These are phyloP conservation scores for Galbula dea DNA, from an alignment of 2,113 vertebrate genomes.

Conservation along the genomic window DNA sequence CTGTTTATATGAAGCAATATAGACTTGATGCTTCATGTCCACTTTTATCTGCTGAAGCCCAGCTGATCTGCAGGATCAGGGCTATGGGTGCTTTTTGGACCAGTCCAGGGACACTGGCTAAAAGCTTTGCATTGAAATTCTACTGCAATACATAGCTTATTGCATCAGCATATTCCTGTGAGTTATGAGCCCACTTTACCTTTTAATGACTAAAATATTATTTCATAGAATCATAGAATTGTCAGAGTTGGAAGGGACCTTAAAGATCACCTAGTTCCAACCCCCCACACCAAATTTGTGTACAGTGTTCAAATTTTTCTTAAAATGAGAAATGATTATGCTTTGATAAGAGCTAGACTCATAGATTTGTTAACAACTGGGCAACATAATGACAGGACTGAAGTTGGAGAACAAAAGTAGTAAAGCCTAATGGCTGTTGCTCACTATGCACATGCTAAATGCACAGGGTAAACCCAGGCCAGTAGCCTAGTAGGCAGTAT, in stretches of 20 bases:
- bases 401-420: background rate
- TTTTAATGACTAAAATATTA: background rate
- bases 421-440: no score
- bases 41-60: background rate
- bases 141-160: conserved; percentile 1
- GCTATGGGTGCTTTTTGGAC: background rate
- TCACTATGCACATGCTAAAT: accelerated
- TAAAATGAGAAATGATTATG: background rate
- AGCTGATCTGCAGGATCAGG: background rate
- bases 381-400: background rate
- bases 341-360: background rate
- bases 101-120: background rate
- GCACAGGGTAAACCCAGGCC: accelerated
- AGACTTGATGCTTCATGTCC: background rate
- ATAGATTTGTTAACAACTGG: background rate
- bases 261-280: no score
- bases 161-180: background rate
- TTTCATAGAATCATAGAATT: no score
- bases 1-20: background rate
- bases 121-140: background rate
- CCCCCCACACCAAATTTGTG: no score
- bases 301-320: background rate
- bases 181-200: background rate
- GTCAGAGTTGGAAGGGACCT: no score
- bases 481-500: background rate